These are phyloP conservation scores for Helarctos malayanus DNA, from an alignment of 2,797 vertebrate species.

Conservation along the genomic window DNA sequence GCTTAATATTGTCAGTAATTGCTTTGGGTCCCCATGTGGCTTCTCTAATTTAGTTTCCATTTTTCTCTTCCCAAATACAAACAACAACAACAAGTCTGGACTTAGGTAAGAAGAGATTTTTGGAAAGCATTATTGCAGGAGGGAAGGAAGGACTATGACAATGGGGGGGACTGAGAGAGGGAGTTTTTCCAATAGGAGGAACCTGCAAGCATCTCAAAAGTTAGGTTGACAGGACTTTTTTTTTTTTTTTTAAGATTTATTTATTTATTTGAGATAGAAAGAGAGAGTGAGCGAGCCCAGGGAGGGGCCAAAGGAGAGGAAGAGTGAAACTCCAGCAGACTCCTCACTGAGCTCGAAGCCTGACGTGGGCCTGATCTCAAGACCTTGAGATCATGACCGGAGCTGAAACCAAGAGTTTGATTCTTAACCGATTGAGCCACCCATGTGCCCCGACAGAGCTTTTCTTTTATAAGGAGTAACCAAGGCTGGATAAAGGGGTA, in stretches of 20 bases:
- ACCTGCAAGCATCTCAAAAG: background rate
- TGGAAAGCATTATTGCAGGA: background rate
- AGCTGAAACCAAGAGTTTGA: no score
- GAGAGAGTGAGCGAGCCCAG: fast-evolving
- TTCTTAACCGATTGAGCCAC: background rate
- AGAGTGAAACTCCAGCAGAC: background rate
- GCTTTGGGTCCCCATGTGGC: background rate
- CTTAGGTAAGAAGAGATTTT: background rate
- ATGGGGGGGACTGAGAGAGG: background rate
- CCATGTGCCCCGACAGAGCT: fast-evolving
- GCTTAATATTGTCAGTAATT: conserved; percentile 48
- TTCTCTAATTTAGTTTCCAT: conserved; percentile 14
- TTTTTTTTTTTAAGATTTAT: background rate
- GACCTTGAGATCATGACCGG: background rate
- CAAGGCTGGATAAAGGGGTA: fast-evolving
- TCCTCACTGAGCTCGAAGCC: background rate
- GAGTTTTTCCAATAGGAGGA: background rate
- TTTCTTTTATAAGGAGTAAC: background rate
- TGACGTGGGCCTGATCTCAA: background rate
- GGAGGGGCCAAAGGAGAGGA: background rate
- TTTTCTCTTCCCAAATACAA: background rate
- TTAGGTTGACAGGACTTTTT: no score
- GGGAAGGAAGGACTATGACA: background rate
- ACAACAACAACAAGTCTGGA: background rate
- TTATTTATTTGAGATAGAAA: background rate